These are phyloP conservation scores for Bembecia ichneumoniformis DNA, from an alignment of 2,888 invertebrate species.

Conservation along the genomic window DNA sequence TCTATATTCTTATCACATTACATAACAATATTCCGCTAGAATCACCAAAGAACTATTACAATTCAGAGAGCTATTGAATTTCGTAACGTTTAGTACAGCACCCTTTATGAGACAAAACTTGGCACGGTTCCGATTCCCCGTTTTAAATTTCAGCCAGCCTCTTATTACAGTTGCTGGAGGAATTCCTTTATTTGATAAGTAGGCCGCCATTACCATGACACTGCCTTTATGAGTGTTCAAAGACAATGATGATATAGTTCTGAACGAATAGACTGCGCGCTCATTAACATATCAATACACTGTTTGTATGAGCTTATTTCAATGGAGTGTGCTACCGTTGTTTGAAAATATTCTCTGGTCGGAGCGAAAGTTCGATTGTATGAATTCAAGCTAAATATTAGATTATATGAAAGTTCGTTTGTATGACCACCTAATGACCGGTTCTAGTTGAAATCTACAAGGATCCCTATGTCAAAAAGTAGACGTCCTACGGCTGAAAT, in stretches of 20 bases:
- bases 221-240: slow-evolving; percentile 1
- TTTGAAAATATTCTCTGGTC: background rate
- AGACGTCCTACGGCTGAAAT: too few species aligned
- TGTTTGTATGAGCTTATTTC: background rate
- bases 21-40: too few species aligned
- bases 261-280: too few species aligned
- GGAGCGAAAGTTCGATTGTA: too few species aligned
- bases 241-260: background rate
- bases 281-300: background rate
- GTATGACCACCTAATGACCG: too few species aligned
- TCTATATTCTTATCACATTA: too few species aligned
- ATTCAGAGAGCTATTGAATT: too few species aligned
- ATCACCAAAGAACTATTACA: too few species aligned
- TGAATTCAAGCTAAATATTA: too few species aligned
- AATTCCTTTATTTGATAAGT: slow-evolving; percentile 8
- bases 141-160: background rate
- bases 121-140: background rate
- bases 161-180: background rate
- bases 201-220: slow-evolving; percentile 21
- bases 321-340: background rate
- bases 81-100: background rate
- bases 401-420: too few species aligned
- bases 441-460: too few species aligned
- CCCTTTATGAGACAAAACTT: background rate
- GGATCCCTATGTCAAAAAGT: too few species aligned